Percentiles rank a stretch among this genome's conserved stretches.
These are phyloP conservation scores for Philonicus albiceps DNA, from an alignment of 2,888 invertebrate species.

Conservation along the genomic window DNA sequence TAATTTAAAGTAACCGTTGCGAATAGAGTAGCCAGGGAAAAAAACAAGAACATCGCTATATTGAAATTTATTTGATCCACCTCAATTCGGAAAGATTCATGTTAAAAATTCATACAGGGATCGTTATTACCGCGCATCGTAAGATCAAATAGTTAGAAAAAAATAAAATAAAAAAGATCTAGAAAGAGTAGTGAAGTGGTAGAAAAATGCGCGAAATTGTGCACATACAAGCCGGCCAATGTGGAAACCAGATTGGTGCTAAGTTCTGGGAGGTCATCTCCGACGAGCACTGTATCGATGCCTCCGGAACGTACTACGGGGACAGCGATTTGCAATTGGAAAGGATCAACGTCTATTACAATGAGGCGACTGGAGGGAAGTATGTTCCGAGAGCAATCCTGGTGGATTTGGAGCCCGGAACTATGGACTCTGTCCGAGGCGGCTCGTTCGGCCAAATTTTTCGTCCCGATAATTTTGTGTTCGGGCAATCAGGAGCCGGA, in stretches of 20 bases:
- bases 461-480: conserved; percentile 95
- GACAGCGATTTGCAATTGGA: conserved; percentile 93
- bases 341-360: conserved; percentile 95
- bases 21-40: neutral
- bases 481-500: conserved; percentile 86
- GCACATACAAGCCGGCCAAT: conserved; percentile 93
- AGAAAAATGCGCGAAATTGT: conserved; percentile 93
- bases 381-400: conserved; percentile 94
- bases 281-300: conserved; percentile 93
- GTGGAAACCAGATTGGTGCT: conserved; percentile 96
- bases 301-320: conserved; percentile 88
- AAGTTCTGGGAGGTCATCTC: conserved; percentile 98
- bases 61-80: conserved; percentile 19
- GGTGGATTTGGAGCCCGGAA: conserved; percentile 95
- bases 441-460: conserved; percentile 95
- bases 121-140: neutral
- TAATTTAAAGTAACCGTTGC: neutral
- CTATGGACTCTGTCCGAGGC: conserved; percentile 96
- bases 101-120: conserved; percentile 12
- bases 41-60: neutral
- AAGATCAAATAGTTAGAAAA: neutral
- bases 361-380: conserved; percentile 92
- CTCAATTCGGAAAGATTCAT: neutral
- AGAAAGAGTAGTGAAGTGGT: neutral
- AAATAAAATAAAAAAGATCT: neutral